Conservation (phyloP, 53 echinoderm and acorn worm genomes). For the Patiria pectinifera region DNA sequence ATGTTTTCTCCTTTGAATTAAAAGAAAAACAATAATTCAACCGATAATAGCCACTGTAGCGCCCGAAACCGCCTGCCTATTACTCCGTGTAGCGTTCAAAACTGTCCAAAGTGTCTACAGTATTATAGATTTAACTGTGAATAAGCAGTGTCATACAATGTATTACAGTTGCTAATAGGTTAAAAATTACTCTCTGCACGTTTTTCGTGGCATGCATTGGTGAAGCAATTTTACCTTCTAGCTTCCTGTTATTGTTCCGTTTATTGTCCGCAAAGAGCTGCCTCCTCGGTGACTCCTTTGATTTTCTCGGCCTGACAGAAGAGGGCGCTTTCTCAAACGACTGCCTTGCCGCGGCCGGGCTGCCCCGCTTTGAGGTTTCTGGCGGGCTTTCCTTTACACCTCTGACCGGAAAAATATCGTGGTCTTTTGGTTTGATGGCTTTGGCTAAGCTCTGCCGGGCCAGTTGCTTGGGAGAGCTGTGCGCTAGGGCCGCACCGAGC, state of each 20-base stretch:
- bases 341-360: neutral
- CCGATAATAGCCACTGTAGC: neutral
- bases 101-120: no score
- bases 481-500: constrained; percentile 28
- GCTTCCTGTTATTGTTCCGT: neutral
- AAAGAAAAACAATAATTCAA: neutral
- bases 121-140: no score
- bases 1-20: constrained; percentile 26
- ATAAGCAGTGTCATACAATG: no score
- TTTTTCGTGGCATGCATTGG: neutral
- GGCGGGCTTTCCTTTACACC: neutral
- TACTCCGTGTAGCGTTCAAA: no score
- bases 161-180: no score
- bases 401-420: constrained; percentile 40
- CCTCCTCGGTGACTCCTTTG: constrained; percentile 37
- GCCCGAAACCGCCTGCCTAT: neutral
- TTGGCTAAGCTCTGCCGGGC: constrained; percentile 71
- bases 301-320: neutral
- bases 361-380: neutral
- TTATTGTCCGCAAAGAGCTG: constrained; percentile 15
- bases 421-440: constrained; percentile 45
- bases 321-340: neutral
- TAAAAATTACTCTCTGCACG: neutral
- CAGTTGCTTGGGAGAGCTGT: constrained; percentile 10
- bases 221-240: neutral